Base-by-base conservation (phyloP, 1,140 invertebrate species). In the Neelides sp. region DNA sequence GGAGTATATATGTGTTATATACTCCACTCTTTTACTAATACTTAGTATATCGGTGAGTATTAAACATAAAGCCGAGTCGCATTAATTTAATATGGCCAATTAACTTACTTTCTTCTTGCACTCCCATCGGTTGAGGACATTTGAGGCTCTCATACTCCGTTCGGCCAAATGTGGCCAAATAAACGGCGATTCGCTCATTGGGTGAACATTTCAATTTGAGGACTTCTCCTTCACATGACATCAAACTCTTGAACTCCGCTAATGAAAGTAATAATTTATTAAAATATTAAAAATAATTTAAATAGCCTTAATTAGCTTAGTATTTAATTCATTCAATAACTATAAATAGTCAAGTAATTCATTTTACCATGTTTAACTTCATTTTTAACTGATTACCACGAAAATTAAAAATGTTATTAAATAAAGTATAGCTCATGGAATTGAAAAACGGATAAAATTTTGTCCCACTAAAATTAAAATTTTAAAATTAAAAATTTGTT, bases 201-300 rank as follows among this genome's bases (percentile, higher is more conserved):
- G 82, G 82, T 66, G 82, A 80, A 67, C 85, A 88, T 60, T 78
- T 75, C 62, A 89, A 73, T 67, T 84, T 79, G 51, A 91, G 76
- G 52, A 80, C 75, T 54, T 93, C 84, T 62, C 88, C 86, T 66
- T 92, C 84, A 66, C 90, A 94, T 17, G 83, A 85, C 42, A 89
- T 82, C 72, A 87, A 83, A 66, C 85, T 91, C 28, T 82, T 75
- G 66, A 92, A 93, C 66, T 89, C 84, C 68, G 87, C 89, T 92
- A 74, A 59, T 77, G 76, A 57, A 61, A 64, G 58, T 55, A 57
- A 66, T 52, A 64, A 48, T 36, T 17, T 4, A 27, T 20, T 15
- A 35, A 3, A 30, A 4, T 17, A 23, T 43, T 19, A 13, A 23
- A 43, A n/a, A n/a, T n/a, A n/a, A n/a, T n/a, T n/a, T n/a, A n/a